Percentiles rank a stretch among this genome's conserved stretches.
phyloP scores from a whole-genome alignment of 2,888 invertebrate species.

The Euclidia mi region DNA sequence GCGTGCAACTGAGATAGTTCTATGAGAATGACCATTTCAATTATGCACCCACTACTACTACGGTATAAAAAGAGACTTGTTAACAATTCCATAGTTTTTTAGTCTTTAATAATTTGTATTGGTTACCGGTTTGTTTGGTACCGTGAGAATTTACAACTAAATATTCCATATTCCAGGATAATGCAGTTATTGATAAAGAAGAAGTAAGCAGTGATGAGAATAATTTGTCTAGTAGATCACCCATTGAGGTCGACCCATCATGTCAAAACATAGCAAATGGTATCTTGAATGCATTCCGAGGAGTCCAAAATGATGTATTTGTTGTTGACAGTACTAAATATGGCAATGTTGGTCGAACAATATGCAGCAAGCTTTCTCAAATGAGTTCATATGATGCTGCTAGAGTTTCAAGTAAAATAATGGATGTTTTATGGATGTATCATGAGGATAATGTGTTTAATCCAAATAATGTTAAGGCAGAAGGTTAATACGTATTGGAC shows the following conservation, averaged over 20 bases:
- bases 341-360: slow-evolving; percentile 69
- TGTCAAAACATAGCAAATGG: slow-evolving; percentile 74
- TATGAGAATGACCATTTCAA: too few relatives aligned
- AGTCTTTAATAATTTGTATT: too few relatives aligned
- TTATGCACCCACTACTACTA: too few relatives aligned
- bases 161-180: slow-evolving; percentile 53
- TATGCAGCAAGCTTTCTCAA: slow-evolving; percentile 71
- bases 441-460: slow-evolving; percentile 78
- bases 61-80: too few relatives aligned
- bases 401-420: slow-evolving; percentile 71
- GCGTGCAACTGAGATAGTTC: too few relatives aligned
- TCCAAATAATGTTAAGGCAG: slow-evolving; percentile 70
- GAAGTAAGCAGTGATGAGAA: slow-evolving; percentile 60
- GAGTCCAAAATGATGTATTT: slow-evolving; percentile 77
- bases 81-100: too few relatives aligned
- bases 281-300: slow-evolving; percentile 71
- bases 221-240: slow-evolving; percentile 35
- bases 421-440: slow-evolving; percentile 76
- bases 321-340: slow-evolving; percentile 70
- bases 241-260: slow-evolving; percentile 48
- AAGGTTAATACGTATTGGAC: too few relatives aligned
- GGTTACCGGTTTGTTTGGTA: too few relatives aligned
- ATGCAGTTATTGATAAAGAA: slow-evolving; percentile 32
- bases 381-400: slow-evolving; percentile 79
- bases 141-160: too few relatives aligned